phyloP scores from a whole-genome alignment of 2,888 invertebrate species.

The Scelioninae gen. 2 region DNA sequence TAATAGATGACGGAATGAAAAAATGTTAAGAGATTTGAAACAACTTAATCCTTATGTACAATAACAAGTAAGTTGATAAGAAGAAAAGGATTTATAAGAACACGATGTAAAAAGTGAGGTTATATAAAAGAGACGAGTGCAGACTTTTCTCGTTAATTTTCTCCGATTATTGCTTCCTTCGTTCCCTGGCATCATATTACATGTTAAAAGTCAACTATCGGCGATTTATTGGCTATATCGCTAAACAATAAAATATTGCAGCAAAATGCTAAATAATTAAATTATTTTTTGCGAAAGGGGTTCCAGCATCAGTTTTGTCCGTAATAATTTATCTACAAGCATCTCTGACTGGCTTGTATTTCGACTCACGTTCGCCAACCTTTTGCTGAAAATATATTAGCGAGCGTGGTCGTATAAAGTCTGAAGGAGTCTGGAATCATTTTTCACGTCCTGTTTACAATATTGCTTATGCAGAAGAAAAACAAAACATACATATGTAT shows the following conservation, averaged over 20 bases:
- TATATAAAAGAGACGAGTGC: conserved; percentile 47
- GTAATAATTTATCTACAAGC: conserved; percentile 9
- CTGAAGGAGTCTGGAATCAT: background rate
- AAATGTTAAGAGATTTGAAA: conserved; percentile 22
- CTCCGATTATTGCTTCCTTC: conserved; percentile 13
- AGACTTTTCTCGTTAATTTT: conserved; percentile 45
- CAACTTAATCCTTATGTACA: conserved; percentile 21
- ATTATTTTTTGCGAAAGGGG: conserved; percentile 8
- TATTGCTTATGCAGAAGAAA: conserved; percentile 5
- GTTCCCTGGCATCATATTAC: background rate
- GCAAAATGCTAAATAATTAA: conserved; percentile 11
- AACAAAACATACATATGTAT: background rate
- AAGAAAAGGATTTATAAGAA: conserved; percentile 47
- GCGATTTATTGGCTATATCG: conserved; percentile 9
- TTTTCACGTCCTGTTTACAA: conserved; percentile 27
- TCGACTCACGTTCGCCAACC: conserved; percentile 26
- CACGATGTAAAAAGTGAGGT: conserved; percentile 28
- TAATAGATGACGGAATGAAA: conserved; percentile 14
- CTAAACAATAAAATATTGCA: background rate
- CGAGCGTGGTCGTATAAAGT: conserved; percentile 2
- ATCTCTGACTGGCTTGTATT: conserved; percentile 15
- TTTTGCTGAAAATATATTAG: conserved; percentile 16
- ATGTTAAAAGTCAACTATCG: conserved; percentile 21
- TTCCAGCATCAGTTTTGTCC: background rate
- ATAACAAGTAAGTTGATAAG: conserved; percentile 51